phyloP scores from a whole-genome alignment of 1,140 invertebrate species.

The Sitodiplosis mosellana region DNA sequence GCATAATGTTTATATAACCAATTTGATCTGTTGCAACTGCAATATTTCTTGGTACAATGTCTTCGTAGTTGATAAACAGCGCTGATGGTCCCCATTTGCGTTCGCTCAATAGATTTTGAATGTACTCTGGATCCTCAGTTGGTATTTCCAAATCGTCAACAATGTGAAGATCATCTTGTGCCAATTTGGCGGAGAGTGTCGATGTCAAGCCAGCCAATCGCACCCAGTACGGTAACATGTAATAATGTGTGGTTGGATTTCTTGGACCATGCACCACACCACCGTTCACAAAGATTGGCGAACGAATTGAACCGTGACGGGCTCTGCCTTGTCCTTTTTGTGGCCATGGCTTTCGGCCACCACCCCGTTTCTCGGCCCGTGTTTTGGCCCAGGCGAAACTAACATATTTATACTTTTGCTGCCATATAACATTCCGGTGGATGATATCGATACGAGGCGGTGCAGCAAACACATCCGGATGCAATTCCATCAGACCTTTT shows the following conservation, averaged over 20 bases:
- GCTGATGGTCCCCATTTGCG: conserved; percentile 93
- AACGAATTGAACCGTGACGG: conserved; percentile 77
- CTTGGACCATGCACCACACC: conserved; percentile 75
- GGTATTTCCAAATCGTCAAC: conserved; percentile 76
- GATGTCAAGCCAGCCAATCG: conserved; percentile 63
- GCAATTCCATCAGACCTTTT: conserved; percentile 66
- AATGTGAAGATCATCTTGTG: conserved; percentile 88
- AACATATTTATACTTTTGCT: conserved; percentile 63
- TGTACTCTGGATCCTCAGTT: conserved; percentile 55
- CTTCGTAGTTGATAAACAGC: conserved; percentile 79
- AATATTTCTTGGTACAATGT: conserved; percentile 71
- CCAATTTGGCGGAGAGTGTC: conserved; percentile 75
- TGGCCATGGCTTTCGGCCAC: conserved; percentile 82
- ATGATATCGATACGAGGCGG: conserved; percentile 79
- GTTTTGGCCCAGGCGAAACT: conserved; percentile 52
- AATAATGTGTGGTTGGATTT: conserved; percentile 75
- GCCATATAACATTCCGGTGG: conserved; percentile 77
- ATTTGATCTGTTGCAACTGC: conserved; percentile 55
- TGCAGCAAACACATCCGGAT: conserved; percentile 70
- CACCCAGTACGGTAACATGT: conserved; percentile 66
- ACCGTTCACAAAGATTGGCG: conserved; percentile 66
- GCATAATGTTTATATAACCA: conserved; percentile 84
- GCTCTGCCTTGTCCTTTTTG: conserved; percentile 85
- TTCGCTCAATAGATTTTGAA: conserved; percentile 60
- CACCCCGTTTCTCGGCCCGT: conserved; percentile 68